phyloP scores from a whole-genome alignment of 30 jellyfish, hydroid and myxozoan species.

The Cassiopea andromeda region DNA sequence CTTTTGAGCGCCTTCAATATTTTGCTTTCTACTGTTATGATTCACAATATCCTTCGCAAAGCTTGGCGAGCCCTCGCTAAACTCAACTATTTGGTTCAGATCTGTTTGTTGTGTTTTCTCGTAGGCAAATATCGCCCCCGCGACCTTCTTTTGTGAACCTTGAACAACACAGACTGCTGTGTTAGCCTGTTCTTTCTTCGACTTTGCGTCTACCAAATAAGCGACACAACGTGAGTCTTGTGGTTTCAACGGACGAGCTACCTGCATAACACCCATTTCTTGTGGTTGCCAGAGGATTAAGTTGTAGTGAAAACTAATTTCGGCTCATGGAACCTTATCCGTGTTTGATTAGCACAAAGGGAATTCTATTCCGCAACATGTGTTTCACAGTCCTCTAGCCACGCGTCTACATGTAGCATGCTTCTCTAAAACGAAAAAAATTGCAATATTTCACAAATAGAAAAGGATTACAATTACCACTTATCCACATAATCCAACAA shows the following conservation, averaged over 20 bases:
- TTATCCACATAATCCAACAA: too few species aligned
- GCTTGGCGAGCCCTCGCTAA: neutral
- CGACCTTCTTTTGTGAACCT: conserved; percentile 2
- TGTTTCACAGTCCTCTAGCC: conserved; percentile 1
- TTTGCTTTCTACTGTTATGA: neutral
- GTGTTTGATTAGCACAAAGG: conserved; percentile 40
- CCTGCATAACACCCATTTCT: conserved; percentile 73
- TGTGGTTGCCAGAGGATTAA: conserved; percentile 52
- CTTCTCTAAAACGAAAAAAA: neutral
- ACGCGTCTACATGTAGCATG: neutral
- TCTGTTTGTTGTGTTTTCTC: neutral
- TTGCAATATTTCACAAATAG: too few species aligned
- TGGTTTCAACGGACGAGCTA: conserved; percentile 68
- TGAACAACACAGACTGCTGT: conserved; percentile 23
- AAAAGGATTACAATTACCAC: too few species aligned
- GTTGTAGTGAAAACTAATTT: conserved; percentile 57
- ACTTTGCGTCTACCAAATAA: conserved; percentile 48
- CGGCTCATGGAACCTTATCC: conserved; percentile 63
- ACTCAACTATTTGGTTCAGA: neutral
- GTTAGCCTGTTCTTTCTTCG: conserved; percentile 17
- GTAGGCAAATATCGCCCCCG: neutral
- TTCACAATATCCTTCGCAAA: neutral
- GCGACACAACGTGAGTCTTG: conserved; percentile 50
- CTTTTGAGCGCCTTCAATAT: neutral
- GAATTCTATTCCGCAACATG: conserved; percentile 27